Evolutionary conservation across 2,888 invertebrate species (phyloP).

Genomic region (Dysmachus trigonus): DNA sequence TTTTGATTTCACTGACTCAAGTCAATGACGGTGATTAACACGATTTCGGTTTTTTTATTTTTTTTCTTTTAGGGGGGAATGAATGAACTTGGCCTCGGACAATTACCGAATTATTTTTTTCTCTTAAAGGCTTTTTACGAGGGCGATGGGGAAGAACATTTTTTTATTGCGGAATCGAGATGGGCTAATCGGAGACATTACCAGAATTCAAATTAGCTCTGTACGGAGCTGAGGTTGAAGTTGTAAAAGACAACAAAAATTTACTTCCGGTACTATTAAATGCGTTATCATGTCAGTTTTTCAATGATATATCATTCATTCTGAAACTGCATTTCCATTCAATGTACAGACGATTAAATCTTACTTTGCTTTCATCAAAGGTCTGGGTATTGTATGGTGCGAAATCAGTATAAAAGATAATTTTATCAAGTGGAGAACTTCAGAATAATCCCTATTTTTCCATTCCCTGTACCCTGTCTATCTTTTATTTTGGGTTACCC

Average conservation of each 20-base stretch:
- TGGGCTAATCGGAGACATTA: neutral
- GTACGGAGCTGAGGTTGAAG: neutral
- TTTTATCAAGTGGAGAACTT: no score
- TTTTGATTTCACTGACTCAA: neutral
- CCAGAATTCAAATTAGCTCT: neutral
- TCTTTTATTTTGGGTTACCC: no score
- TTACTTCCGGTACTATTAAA: neutral
- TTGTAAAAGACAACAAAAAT: neutral
- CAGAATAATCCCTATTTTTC: no score
- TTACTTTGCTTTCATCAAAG: no score
- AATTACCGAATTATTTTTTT: neutral
- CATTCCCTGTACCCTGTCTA: no score
- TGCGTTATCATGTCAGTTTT: neutral
- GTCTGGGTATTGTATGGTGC: no score
- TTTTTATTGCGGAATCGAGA: neutral
- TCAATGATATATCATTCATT: neutral
- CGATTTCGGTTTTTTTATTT: neutral
- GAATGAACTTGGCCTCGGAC: conserved; percentile 14
- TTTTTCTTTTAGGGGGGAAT: neutral
- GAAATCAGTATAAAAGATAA: no score
- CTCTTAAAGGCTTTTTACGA: neutral
- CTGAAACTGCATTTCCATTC: neutral
- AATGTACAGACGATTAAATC: no score
- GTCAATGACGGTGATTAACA: conserved; percentile 37
- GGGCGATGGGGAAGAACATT: neutral